Conservation (phyloP, 2,888 invertebrate species). For the Diaperis boleti region DNA sequence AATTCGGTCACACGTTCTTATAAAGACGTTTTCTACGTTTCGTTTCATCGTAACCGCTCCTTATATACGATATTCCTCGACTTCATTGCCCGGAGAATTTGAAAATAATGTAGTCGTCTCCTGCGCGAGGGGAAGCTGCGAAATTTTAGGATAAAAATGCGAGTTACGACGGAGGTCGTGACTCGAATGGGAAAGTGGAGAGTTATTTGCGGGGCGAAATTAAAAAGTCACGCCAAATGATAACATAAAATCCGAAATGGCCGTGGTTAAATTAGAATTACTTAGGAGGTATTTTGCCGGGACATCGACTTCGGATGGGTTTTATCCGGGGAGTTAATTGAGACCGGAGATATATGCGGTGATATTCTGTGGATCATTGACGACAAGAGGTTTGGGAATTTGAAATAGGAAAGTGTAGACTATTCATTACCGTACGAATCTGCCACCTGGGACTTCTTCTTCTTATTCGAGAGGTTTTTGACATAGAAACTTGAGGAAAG, state of each 20-base stretch:
- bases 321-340: slow-evolving; percentile 16
- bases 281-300: slow-evolving; percentile 6
- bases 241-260: slow-evolving; percentile 39
- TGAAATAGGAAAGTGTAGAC: background rate
- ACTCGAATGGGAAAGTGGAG: slow-evolving; percentile 46
- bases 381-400: too few relatives aligned
- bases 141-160: slow-evolving; percentile 42
- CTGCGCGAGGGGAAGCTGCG: slow-evolving; percentile 31
- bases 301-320: slow-evolving; percentile 6
- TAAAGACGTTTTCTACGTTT: slow-evolving; percentile 38
- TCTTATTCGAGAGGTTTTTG: too few relatives aligned
- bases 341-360: background rate
- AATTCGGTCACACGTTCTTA: slow-evolving; percentile 40
- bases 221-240: slow-evolving; percentile 49
- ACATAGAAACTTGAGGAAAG: too few relatives aligned
- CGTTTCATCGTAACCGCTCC: slow-evolving; percentile 40
- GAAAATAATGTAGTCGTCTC: slow-evolving; percentile 46
- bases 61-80: slow-evolving; percentile 41
- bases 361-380: slow-evolving; percentile 1
- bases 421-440: background rate
- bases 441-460: too few relatives aligned
- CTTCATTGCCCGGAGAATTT: slow-evolving; percentile 44
- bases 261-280: slow-evolving; percentile 26
- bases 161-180: slow-evolving; percentile 44
- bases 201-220: slow-evolving; percentile 47